Evolutionary conservation across 2,888 invertebrate genomes (phyloP), one percentile per base, ranked within the genome.

Genomic region (Julus scanicus): DNA sequence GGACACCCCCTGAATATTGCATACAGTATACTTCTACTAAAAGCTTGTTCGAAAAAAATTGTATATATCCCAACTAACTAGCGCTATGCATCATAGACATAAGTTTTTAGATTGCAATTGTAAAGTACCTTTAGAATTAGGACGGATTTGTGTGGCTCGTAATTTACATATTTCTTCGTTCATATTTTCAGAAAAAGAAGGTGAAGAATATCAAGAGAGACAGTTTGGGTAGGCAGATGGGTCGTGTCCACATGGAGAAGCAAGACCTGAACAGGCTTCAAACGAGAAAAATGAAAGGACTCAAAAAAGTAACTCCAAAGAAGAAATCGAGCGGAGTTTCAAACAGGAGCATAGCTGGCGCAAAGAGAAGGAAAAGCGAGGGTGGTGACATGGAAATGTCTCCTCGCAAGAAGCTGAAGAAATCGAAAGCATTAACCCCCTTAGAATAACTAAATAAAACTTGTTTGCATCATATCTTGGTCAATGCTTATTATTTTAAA

Each of bases 181-280:
- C 5, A 11, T 15, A 29, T 4, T 88, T 92, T n/a, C 90, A 95
- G 95, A 93, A 94, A 0, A 95, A 95, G 90, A 96, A 96, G 91
- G 96, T 96, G 93, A 99, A 99, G 94, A 99, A 99, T 92, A 94
- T 98, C 89, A 95, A 95, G 0, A 94, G 94, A 88, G 97, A 99
- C 93, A 94, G 94, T 3, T 95, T 99, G 91, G 99, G 99, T 88
- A 96, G 96, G 11, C 97, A 95, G 91, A 94, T 97, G 91, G 99
- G 98, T 83, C 95, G 98, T 87, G 95, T 99, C 89, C 99, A 99
- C 92, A 94, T 99, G 93, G 96, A 97, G 90, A 95, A 95, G 91
- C 99, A 99, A 91, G 95, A 97, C 91, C 94, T 98, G 53, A 94
- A 94, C 88, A 95, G 95, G 90, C 93, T 99, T 89, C 98, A 98